A percentile compares a stretch with the other conserved stretches of the same genome.
These are phyloP conservation scores for Falco naumanni DNA, from an alignment of 2,797 vertebrate genomes.

Conservation along the genomic window DNA sequence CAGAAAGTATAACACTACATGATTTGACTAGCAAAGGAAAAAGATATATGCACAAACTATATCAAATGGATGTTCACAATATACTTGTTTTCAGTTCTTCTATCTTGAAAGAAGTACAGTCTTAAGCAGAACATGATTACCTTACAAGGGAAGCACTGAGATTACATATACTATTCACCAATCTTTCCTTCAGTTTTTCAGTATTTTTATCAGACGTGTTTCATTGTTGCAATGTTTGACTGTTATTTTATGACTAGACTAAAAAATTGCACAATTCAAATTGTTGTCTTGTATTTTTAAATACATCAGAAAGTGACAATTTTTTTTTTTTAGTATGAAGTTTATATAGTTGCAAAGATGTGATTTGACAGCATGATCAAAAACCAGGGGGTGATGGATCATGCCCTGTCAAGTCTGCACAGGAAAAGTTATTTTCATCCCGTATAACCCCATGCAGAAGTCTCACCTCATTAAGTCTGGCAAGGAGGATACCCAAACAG, in stretches of 20 bases:
- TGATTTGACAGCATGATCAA: neutral
- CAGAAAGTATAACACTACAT: neutral
- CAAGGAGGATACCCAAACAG: neutral
- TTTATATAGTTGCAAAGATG: neutral
- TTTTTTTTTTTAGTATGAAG: neutral
- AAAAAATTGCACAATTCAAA: neutral
- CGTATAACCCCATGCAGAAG: neutral
- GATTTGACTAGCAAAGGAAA: neutral
- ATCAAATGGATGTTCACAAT: slow-evolving; percentile 24
- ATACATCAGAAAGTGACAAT: neutral
- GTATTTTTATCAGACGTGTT: neutral
- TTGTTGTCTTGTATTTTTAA: neutral
- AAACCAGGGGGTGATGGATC: neutral
- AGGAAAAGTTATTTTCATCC: neutral
- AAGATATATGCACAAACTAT: neutral
- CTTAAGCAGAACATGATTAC: neutral
- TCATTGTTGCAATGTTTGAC: neutral
- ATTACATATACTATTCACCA: slow-evolving; percentile 35
- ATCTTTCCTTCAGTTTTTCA: neutral
- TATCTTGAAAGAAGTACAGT: neutral
- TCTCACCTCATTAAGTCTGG: neutral
- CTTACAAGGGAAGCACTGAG: neutral
- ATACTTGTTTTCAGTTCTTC: neutral
- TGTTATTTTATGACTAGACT: neutral
- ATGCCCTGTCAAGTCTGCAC: neutral